These are phyloP conservation scores for Parapristionchus giblindavisi DNA, from an alignment of 2,888 invertebrate species.

Conservation along the genomic window DNA sequence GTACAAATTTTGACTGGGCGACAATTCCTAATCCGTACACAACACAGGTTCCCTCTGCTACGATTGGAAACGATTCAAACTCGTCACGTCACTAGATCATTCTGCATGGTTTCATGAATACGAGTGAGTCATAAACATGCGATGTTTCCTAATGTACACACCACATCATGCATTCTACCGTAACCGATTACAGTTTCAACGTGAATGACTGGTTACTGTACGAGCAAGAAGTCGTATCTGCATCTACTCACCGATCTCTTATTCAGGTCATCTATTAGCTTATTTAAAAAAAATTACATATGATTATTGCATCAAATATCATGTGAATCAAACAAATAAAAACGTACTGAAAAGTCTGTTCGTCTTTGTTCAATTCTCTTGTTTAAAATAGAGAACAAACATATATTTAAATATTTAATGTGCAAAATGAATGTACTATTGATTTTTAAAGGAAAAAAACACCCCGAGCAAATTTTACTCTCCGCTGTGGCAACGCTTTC, in stretches of 20 bases:
- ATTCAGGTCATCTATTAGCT: conserved; percentile 49
- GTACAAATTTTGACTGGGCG: not conserved
- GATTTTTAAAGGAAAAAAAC: no score
- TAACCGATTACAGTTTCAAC: conserved; percentile 48
- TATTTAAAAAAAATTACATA: no score
- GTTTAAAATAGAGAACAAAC: no score
- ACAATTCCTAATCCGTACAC: conserved; percentile 1
- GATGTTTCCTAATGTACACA: not conserved
- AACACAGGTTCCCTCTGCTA: conserved; percentile 47
- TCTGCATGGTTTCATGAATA: conserved; percentile 59
- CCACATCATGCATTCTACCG: not conserved
- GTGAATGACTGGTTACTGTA: conserved; percentile 62
- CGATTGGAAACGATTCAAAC: conserved; percentile 52
- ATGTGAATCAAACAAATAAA: no score
- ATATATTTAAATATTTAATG: no score
- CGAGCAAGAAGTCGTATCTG: conserved; percentile 59
- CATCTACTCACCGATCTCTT: conserved; percentile 55
- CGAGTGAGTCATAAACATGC: conserved; percentile 42
- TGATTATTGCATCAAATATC: no score
- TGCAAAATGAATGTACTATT: no score
- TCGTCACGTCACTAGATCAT: conserved; percentile 58
- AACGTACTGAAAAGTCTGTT: no score
- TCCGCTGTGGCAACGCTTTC: no score
- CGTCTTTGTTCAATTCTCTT: no score
- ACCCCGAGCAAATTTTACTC: no score